Evolutionary conservation across 2,797 vertebrate genomes (phyloP).

Genomic region (Numenius phaeopus): DNA sequence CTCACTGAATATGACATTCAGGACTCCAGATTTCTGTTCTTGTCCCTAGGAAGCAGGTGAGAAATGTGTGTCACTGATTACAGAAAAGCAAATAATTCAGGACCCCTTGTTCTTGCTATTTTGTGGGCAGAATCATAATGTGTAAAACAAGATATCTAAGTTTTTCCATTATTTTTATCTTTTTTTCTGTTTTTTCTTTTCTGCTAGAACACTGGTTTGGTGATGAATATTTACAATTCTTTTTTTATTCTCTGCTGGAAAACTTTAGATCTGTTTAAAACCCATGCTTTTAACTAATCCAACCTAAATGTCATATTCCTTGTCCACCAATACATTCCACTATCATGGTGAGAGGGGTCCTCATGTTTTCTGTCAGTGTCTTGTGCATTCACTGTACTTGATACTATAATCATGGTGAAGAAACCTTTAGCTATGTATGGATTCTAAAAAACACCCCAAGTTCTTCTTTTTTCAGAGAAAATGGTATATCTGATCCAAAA

Average conservation of each 20-base stretch:
- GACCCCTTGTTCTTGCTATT: background rate
- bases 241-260: background rate
- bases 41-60: background rate
- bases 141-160: accelerated
- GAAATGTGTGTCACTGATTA: background rate
- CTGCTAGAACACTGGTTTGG: background rate
- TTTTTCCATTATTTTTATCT: background rate
- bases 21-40: background rate
- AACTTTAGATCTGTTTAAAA: background rate
- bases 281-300: background rate
- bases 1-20: background rate
- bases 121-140: background rate
- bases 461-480: background rate
- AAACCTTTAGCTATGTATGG: background rate
- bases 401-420: background rate
- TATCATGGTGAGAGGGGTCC: background rate
- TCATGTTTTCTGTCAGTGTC: background rate
- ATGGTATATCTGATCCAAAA: background rate
- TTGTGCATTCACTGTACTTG: background rate
- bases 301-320: background rate
- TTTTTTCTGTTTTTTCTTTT: background rate
- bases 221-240: background rate
- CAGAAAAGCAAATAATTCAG: background rate
- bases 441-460: background rate
- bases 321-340: background rate